phyloP scores from a whole-genome alignment of 53 echinoderm and acorn worm species.

The Pentamera pediparva region DNA sequence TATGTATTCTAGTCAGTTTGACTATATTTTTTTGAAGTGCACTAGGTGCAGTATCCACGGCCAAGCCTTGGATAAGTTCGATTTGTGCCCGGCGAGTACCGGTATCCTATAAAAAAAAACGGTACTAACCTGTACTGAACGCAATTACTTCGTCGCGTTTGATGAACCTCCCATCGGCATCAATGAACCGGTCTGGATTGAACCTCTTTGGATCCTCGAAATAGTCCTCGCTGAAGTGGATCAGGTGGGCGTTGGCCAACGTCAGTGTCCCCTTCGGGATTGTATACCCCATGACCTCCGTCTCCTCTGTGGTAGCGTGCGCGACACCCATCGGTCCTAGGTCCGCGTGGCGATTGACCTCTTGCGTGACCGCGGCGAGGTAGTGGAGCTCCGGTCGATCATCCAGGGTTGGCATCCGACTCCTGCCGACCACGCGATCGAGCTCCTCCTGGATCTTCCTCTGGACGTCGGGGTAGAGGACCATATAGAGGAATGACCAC shows the following conservation, averaged over 20 bases:
- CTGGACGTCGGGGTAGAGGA: slow-evolving; percentile 40
- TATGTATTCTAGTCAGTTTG: too few species aligned
- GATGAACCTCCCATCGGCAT: slow-evolving; percentile 21
- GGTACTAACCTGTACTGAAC: slow-evolving; percentile 25
- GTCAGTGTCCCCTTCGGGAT: slow-evolving; percentile 34
- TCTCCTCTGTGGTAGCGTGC: slow-evolving; percentile 10
- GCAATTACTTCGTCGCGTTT: slow-evolving; percentile 25
- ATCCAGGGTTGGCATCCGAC: slow-evolving; percentile 14
- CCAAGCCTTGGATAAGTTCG: too few species aligned
- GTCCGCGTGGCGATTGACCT: slow-evolving; percentile 21
- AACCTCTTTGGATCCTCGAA: slow-evolving; percentile 17
- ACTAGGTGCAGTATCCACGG: too few species aligned
- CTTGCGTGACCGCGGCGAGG: slow-evolving; percentile 19
- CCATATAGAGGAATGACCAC: slow-evolving; percentile 53
- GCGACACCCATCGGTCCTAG: slow-evolving; percentile 25
- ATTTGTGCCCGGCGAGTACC: neutral
- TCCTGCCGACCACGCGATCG: slow-evolving; percentile 25
- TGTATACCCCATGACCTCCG: slow-evolving; percentile 12
- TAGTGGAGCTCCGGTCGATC: slow-evolving; percentile 1
- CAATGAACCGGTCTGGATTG: slow-evolving; percentile 29
- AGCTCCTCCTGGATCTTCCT: slow-evolving; percentile 18
- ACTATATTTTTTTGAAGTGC: too few species aligned
- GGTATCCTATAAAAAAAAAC: neutral
- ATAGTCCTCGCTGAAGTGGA: neutral
- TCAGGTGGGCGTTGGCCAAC: slow-evolving; percentile 8